Conservation (phyloP, 1,140 invertebrate species). For the Hydropsyche tenuis region DNA sequence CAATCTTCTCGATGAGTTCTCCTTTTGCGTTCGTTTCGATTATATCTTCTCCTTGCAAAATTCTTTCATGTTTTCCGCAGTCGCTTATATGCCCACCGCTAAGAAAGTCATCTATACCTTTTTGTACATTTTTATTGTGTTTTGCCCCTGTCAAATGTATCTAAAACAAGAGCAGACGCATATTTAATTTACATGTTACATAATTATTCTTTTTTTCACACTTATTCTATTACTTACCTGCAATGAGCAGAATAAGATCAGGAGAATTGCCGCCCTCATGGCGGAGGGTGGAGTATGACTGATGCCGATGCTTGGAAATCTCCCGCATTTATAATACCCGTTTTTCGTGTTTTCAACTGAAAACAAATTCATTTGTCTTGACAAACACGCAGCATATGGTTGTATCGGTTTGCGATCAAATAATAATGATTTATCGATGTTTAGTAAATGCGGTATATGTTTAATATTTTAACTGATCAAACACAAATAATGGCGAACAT, state of each 20-base stretch:
- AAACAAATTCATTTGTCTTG: constrained; percentile 39
- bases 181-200: too few relatives aligned
- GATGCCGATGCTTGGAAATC: constrained; percentile 30
- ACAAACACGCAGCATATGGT: constrained; percentile 43
- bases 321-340: constrained; percentile 42
- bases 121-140: constrained; percentile 13
- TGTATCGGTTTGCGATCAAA: constrained; percentile 30
- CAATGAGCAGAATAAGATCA: constrained; percentile 49
- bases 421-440: constrained; percentile 47
- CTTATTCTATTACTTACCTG: constrained; percentile 39
- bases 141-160: constrained; percentile 43
- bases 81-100: constrained; percentile 30
- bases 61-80: constrained; percentile 39
- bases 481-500: constrained; percentile 3
- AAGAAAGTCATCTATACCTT: constrained; percentile 42
- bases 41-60: constrained; percentile 41
- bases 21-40: constrained; percentile 46
- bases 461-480: constrained; percentile 33
- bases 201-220: not conserved
- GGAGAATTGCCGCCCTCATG: constrained; percentile 47
- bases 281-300: constrained; percentile 47
- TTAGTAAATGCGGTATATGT: constrained; percentile 29
- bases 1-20: constrained; percentile 47
- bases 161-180: constrained; percentile 21
- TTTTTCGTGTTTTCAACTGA: constrained; percentile 22